Evolutionary conservation across 2,888 invertebrate genomes (phyloP).

Genomic region (Seira musarum): DNA sequence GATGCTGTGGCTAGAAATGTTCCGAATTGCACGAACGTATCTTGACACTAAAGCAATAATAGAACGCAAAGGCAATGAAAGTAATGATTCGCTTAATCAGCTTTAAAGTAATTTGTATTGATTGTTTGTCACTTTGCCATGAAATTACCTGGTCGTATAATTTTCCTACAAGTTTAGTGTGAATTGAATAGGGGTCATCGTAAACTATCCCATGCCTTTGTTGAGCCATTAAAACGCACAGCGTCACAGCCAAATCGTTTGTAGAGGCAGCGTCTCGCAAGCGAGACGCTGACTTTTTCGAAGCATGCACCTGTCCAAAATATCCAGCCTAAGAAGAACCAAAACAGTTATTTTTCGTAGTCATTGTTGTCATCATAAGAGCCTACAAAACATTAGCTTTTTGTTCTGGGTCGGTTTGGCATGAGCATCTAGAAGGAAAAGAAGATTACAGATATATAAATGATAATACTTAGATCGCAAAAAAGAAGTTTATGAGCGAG

Average conservation of each 20-base stretch:
- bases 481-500: too few species aligned
- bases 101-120: too few species aligned
- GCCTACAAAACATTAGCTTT: too few species aligned
- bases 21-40: conserved; percentile 97
- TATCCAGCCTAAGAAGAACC: conserved; percentile 86
- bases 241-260: conserved; percentile 92
- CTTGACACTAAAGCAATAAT: conserved; percentile 84
- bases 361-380: background rate
- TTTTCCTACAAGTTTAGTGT: conserved; percentile 89
- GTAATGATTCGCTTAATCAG: too few species aligned
- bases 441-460: too few species aligned
- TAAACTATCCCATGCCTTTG: conserved; percentile 97
- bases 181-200: conserved; percentile 84
- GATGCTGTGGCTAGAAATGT: conserved; percentile 95
- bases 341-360: conserved; percentile 32
- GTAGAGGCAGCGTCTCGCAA: conserved; percentile 96
- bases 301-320: conserved; percentile 96
- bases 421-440: conserved; percentile 65
- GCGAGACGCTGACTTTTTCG: conserved; percentile 94
- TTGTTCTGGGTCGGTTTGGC: conserved; percentile 75
- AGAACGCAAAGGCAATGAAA: conserved; percentile 16
- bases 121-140: too few species aligned
- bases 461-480: too few species aligned
- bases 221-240: conserved; percentile 96
- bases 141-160: conserved; percentile 79